Percentiles rank a stretch among this genome's conserved stretches.
phyloP scores from a whole-genome alignment of 2,113 vertebrate genomes.

The Pomatorhinus ruficollis region DNA sequence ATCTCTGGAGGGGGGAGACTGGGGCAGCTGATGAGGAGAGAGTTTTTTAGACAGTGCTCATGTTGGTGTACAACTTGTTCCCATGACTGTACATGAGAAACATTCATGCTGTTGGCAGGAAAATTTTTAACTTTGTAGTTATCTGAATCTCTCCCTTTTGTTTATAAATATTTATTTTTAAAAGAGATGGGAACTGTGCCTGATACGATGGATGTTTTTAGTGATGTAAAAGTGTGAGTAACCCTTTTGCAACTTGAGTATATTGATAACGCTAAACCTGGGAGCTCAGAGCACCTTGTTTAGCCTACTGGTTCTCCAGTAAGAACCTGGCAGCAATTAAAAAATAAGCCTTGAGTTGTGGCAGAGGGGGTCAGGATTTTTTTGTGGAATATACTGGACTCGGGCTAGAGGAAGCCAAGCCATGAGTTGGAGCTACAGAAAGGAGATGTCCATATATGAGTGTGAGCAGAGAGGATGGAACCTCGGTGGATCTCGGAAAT shows the following conservation, averaged over 20 bases:
- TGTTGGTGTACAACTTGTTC: slow-evolving; percentile 49
- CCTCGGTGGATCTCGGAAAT: background rate
- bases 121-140: slow-evolving; percentile 57
- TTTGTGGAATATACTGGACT: background rate
- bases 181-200: slow-evolving; percentile 67
- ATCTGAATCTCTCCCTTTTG: slow-evolving; percentile 63
- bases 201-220: background rate
- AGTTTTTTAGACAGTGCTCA: background rate
- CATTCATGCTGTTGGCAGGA: slow-evolving; percentile 60
- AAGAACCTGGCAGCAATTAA: background rate
- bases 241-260: background rate
- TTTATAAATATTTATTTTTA: slow-evolving; percentile 84
- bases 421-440: background rate
- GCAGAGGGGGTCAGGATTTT: background rate
- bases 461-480: background rate
- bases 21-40: background rate
- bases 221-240: background rate
- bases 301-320: background rate
- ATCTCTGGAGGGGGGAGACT: background rate
- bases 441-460: background rate
- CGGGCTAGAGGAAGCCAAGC: background rate
- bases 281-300: background rate
- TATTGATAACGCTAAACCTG: background rate
- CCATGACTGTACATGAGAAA: slow-evolving; percentile 41
- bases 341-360: background rate